These are phyloP conservation scores for Tolypeutes matacus DNA, from an alignment of 2,797 vertebrate species.

Conservation along the genomic window DNA sequence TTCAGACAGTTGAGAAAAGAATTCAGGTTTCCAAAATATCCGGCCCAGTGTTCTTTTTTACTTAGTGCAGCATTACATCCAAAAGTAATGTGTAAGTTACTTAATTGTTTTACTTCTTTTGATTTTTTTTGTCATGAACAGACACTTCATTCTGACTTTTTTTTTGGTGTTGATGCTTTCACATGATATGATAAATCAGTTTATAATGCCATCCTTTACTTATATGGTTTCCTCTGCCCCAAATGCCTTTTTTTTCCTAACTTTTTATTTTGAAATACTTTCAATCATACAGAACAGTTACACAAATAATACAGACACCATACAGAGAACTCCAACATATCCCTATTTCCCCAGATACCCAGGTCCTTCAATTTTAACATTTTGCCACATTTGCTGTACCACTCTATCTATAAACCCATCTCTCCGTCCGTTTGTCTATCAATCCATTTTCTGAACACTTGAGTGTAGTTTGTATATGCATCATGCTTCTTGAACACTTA, in stretches of 20 bases:
- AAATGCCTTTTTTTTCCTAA: background rate
- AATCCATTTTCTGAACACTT: too few species aligned
- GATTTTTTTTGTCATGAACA: background rate
- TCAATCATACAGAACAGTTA: too few species aligned
- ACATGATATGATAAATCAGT: background rate
- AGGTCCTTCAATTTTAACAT: too few species aligned
- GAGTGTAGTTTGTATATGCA: too few species aligned
- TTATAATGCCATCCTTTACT: background rate
- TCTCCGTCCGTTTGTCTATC: too few species aligned
- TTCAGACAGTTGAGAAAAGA: background rate
- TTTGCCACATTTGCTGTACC: too few species aligned
- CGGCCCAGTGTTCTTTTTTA: background rate
- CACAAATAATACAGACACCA: too few species aligned
- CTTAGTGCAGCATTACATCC: background rate
- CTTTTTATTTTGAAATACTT: too few species aligned
- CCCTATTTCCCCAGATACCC: too few species aligned
- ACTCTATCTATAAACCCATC: too few species aligned
- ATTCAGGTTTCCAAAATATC: conserved; percentile 18
- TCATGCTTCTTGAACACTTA: too few species aligned
- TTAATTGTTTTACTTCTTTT: conserved; percentile 20
- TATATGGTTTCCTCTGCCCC: background rate
- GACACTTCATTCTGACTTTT: background rate
- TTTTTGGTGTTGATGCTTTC: background rate
- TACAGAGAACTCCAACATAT: too few species aligned
- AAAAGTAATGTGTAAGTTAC: background rate